Conservation (phyloP, 1,140 invertebrate species). For the Phortica variegata region DNA sequence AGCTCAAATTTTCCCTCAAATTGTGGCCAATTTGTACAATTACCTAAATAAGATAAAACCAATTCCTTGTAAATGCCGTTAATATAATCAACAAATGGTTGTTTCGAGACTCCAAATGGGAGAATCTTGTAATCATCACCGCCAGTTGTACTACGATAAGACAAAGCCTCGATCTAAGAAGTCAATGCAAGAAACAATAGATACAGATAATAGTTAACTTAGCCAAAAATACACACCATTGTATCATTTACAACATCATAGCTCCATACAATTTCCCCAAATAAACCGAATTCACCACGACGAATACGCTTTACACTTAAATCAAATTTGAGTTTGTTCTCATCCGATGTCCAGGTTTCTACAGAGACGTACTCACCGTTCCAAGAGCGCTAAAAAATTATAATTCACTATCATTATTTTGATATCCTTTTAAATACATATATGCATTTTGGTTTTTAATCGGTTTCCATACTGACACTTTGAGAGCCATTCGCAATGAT, state of each 20-base stretch:
- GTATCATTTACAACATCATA: slow-evolving; percentile 17
- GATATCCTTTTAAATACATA: too few species aligned
- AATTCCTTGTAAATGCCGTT: slow-evolving; percentile 24
- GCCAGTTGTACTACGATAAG: slow-evolving; percentile 25
- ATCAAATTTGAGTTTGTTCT: neutral
- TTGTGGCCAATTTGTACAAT: slow-evolving; percentile 25
- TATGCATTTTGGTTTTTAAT: too few species aligned
- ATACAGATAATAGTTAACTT: neutral
- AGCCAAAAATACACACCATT: slow-evolving; percentile 21
- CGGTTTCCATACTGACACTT: too few species aligned
- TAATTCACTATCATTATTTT: too few species aligned
- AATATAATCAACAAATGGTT: slow-evolving; percentile 8
- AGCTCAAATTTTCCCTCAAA: slow-evolving; percentile 17
- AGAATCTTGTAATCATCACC: slow-evolving; percentile 28
- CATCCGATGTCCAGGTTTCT: slow-evolving; percentile 5
- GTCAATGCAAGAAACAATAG: too few species aligned
- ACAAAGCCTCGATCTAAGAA: slow-evolving; percentile 24
- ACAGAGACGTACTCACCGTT: slow-evolving; percentile 30
- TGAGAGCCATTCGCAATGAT: too few species aligned
- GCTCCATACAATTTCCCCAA: slow-evolving; percentile 6
- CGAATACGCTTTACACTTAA: slow-evolving; percentile 13
- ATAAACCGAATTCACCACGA: slow-evolving; percentile 10
- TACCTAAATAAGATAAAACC: slow-evolving; percentile 16
- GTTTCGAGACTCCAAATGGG: slow-evolving; percentile 20
- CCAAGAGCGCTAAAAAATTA: slow-evolving; percentile 25